These are phyloP conservation scores for Aulostomus chinensis DNA, from an alignment of 2,797 vertebrate genomes.

Conservation along the genomic window DNA sequence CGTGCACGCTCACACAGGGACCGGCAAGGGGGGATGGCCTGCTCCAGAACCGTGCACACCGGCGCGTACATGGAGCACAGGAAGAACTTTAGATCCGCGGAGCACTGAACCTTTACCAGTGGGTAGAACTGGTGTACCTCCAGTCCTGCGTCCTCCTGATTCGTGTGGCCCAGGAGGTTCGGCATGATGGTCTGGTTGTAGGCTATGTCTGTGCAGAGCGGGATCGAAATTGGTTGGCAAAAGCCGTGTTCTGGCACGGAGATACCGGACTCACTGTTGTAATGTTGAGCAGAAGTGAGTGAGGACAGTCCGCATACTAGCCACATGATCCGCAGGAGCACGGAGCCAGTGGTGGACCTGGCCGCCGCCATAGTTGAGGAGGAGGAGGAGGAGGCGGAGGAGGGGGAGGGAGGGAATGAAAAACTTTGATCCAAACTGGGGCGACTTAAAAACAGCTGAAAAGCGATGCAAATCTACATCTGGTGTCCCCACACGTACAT, in stretches of 20 bases:
- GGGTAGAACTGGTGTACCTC: constrained; percentile 97
- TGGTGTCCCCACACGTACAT: not conserved
- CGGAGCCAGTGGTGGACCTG: constrained; percentile 67
- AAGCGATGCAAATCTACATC: constrained; percentile 18
- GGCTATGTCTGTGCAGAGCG: constrained; percentile 93
- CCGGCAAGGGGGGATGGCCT: constrained; percentile 91
- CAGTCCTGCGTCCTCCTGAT: constrained; percentile 93
- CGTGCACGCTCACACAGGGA: constrained; percentile 90
- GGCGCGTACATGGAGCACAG: constrained; percentile 98
- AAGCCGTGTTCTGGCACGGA: constrained; percentile 94
- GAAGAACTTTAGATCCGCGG: constrained; percentile 93
- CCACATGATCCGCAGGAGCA: constrained; percentile 66
- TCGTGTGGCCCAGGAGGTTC: constrained; percentile 93
- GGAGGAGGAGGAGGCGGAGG: constrained; percentile 51
- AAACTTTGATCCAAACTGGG: constrained; percentile 75
- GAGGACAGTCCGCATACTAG: constrained; percentile 67
- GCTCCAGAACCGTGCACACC: constrained; percentile 96
- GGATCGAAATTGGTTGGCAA: constrained; percentile 96
- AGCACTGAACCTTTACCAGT: constrained; percentile 93
- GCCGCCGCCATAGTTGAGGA: constrained; percentile 75
- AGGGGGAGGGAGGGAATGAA: constrained; percentile 54
- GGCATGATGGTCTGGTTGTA: constrained; percentile 98
- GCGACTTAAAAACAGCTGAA: constrained; percentile 53
- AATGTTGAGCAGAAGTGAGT: constrained; percentile 69
- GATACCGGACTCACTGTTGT: constrained; percentile 88